Percentiles rank a stretch among this genome's conserved stretches.
phyloP scores from a whole-genome alignment of 2,888 invertebrate species.

The Drosophila antonietae region DNA sequence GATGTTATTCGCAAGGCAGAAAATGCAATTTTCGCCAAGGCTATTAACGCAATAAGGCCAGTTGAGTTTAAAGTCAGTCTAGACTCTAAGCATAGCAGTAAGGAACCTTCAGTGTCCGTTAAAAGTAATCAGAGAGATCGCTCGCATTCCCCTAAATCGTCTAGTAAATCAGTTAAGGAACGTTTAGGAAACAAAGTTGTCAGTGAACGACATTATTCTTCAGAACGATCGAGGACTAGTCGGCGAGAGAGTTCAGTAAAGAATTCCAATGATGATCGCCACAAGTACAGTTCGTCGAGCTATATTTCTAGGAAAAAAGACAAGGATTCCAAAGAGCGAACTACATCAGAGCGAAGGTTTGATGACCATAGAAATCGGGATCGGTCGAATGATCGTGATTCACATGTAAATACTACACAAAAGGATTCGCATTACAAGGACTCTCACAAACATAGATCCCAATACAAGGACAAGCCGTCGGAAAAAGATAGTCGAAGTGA shows the following conservation, averaged over 20 bases:
- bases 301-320: constrained; percentile 50
- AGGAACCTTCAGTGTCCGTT: constrained; percentile 81
- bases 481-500: constrained; percentile 21
- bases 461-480: constrained; percentile 32
- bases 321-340: constrained; percentile 47
- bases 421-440: constrained; percentile 30
- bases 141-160: constrained; percentile 61
- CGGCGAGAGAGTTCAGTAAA: constrained; percentile 30
- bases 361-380: constrained; percentile 41
- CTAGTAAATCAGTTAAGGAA: constrained; percentile 89
- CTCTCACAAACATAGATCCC: constrained; percentile 32
- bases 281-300: constrained; percentile 34
- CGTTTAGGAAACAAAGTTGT: constrained; percentile 88
- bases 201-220: constrained; percentile 58
- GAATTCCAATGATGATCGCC: constrained; percentile 32
- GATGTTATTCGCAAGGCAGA: constrained; percentile 96
- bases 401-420: constrained; percentile 22
- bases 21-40: constrained; percentile 95
- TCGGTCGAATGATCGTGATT: constrained; percentile 35
- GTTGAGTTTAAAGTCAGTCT: constrained; percentile 86
- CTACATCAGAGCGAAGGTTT: constrained; percentile 19
- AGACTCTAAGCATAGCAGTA: constrained; percentile 84
- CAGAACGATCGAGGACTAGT: constrained; percentile 48
- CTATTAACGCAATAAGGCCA: constrained; percentile 91
- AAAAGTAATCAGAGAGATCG: constrained; percentile 64